Conservation (phyloP, 2,888 invertebrate species). For the Hydropsyche betteni region DNA sequence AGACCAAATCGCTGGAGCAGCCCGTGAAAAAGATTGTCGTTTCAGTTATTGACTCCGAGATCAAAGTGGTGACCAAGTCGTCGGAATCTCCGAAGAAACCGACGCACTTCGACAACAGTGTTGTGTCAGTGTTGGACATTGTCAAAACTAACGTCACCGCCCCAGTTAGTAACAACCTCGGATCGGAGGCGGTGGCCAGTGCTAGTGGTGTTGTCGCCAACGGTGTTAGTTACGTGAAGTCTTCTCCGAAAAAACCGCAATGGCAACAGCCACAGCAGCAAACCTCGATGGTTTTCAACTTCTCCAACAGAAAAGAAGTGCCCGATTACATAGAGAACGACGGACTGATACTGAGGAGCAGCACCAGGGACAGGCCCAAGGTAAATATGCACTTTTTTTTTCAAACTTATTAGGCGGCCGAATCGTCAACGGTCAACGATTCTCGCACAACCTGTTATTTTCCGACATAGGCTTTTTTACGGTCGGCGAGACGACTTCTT, state of each 20-base stretch:
- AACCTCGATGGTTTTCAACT: conserved; percentile 86
- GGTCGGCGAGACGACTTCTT: background rate
- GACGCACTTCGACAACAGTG: conserved; percentile 35
- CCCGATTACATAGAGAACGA: conserved; percentile 94
- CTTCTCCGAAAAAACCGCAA: conserved; percentile 53
- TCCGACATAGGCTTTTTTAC: conserved; percentile 2
- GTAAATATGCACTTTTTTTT: conserved; percentile 62
- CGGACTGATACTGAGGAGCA: conserved; percentile 75
- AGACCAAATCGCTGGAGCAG: conserved; percentile 67
- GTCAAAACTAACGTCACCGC: conserved; percentile 40
- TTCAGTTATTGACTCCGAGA: conserved; percentile 54
- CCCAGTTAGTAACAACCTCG: conserved; percentile 53
- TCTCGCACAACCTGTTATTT: conserved; percentile 30
- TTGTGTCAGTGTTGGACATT: conserved; percentile 39
- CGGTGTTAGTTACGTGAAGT: background rate
- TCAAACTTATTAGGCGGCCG: background rate
- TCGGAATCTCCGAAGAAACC: conserved; percentile 15
- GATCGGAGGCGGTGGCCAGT: conserved; percentile 52
- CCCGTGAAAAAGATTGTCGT: conserved; percentile 62
- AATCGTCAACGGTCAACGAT: conserved; percentile 25
- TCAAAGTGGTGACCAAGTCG: conserved; percentile 54
- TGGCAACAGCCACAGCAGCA: conserved; percentile 54
- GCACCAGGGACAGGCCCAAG: conserved; percentile 76
- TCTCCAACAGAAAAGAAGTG: conserved; percentile 83
- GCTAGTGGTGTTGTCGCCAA: conserved; percentile 42